Evolutionary conservation across 2,797 vertebrate species (phyloP).

Genomic region (Hyperoplus lanceolatus): DNA sequence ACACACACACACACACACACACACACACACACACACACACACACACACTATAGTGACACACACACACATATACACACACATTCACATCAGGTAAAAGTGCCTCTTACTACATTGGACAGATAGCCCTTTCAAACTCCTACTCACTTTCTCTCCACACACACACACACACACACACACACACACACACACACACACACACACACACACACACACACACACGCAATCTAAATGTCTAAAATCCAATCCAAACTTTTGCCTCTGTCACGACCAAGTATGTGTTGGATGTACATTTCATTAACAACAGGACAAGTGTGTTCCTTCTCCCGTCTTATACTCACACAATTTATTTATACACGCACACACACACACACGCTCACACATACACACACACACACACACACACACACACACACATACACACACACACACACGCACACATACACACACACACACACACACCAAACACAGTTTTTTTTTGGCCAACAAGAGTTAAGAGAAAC

Average conservation of each 20-base stretch:
- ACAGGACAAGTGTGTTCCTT: conserved; percentile 2
- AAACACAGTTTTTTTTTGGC: too few species aligned
- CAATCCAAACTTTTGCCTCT: not conserved
- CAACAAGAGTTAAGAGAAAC: too few species aligned
- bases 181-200: conserved; percentile 1
- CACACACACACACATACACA: conserved; percentile 14
- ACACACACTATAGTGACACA: too few species aligned
- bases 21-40: not conserved
- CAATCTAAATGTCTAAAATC: too few species aligned
- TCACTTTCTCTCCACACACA: conserved; percentile 15
- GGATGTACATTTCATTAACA: conserved; percentile 3
- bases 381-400: conserved; percentile 4
- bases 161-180: conserved; percentile 14
- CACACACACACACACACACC: too few species aligned
- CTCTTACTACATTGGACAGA: conserved; percentile 37
- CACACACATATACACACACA: not conserved
- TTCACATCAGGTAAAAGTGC: conserved; percentile 33
- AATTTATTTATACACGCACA: too few species aligned
- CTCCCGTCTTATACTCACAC: not conserved
- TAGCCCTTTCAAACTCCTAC: conserved; percentile 39
- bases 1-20: not conserved
- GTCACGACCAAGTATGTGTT: not conserved
- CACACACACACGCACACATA: too few species aligned
- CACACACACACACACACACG: conserved; percentile 8
- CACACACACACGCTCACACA: not conserved